Base-by-base conservation (phyloP, 2,888 invertebrate genomes). In the Drosophila emarginata region DNA sequence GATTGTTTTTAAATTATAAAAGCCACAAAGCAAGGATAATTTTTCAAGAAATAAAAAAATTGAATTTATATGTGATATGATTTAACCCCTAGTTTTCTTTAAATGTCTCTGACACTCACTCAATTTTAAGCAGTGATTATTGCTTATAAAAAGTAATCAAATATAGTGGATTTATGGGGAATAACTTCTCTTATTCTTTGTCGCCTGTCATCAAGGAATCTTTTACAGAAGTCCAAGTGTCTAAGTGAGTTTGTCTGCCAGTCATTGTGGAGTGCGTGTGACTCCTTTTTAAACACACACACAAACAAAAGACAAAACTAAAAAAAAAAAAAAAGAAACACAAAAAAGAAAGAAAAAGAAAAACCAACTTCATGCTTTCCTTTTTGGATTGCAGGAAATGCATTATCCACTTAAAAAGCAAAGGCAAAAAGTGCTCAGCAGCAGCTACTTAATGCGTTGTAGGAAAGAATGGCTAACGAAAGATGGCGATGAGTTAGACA, bases 351-450 rank as follows among this genome's bases (percentile, higher is more conserved):
- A 14, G 18, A 45, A 21, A 21, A 45, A 6, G 45, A 45, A 45
- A 45, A 45, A 45, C 45, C 18, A 45, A 45, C 18, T 45, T 58
- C 12, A 23, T 60, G 60, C 50, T 45, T 60, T 71, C 67, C 74
- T 67, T 71, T 61, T 73, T 74, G 61, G 59, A n/a, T 68, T 66
- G 45, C 64, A 78, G 80, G 78, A 88, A 81, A 87, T 80, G 87
- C 78, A 87, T 87, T 83, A 86, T 80, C 77, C 81, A 89, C 75
- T 76, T 81, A 82, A 74, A 72, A 73, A 72, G 73, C 73, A 67
- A 61, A 70, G 64, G 68, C 67, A 79, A 72, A 76, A 80, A 78
- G 73, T 72, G 64, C 67, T 77, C 65, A 39, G 71, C 76, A 70
- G 76, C 65, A 67, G 86, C 67, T 83, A 74, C 79, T 84, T 80